Evolutionary conservation across 2,888 invertebrate genomes (phyloP), one percentile per base, ranked within the genome.

Genomic region (Drosophila eohydei): DNA sequence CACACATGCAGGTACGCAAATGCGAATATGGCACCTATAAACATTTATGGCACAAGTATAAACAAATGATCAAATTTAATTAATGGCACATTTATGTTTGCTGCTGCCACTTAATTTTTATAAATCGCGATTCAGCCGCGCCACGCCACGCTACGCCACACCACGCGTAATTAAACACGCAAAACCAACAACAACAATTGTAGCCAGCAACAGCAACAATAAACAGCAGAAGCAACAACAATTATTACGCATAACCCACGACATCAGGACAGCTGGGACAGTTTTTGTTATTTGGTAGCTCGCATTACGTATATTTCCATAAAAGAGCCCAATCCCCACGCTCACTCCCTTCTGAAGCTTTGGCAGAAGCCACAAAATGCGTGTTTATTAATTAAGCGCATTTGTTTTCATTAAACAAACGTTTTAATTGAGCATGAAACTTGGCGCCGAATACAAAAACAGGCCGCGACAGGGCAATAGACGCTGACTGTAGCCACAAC

Each of bases 321-420:
- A 58, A 38, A 30, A 21, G 30, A 21, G 59, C 62, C 48, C 40
- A n/a, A 48, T 21, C 16, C 44, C 36, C 57, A 21, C n/a, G 8
- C 61, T 16, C 26, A 38, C n/a, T 44, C 40, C 46, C 61, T 52
- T 36, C 68, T 56, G 55, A 61, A 66, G 78, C 78, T 60, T 63
- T 59, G 78, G 68, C 60, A 71, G 77, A 74, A 84, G 90, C 92
- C 92, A 78, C 93, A 91, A 92, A 93, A 92, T 91, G 91, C 89
- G 91, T 91, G 92, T 92, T 92, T 93, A 92, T 92, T 93, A 93
- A 93, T 93, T 92, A 91, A 92, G 91, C 91, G 88, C 91, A 92
- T 93, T 93, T 92, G 90, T 92, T 93, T 93, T 91, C 92, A 93
- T 93, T 92, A 92, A 90, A 85, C 88, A 85, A 92, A 90, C 89